Evolutionary conservation across 2,797 vertebrate genomes (phyloP).

Genomic region (Tolypeutes matacus): DNA sequence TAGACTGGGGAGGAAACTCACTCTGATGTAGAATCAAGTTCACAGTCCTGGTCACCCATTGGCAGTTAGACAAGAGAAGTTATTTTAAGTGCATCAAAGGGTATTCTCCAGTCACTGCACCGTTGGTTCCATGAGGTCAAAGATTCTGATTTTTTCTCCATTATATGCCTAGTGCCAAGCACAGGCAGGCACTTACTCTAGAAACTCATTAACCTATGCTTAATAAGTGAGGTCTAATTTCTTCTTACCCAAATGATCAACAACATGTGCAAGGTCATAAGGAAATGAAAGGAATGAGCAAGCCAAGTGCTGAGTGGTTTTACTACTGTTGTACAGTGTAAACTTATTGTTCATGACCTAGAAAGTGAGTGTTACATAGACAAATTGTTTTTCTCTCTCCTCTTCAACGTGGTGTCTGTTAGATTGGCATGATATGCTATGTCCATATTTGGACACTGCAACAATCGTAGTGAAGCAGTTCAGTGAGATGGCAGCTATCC

Average conservation of each 20-base stretch:
- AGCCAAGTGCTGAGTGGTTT: background rate
- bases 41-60: background rate
- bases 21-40: background rate
- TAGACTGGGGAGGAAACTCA: background rate
- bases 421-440: background rate
- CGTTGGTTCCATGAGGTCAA: background rate
- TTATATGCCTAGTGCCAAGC: background rate
- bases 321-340: background rate
- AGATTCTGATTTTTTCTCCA: background rate
- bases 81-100: background rate
- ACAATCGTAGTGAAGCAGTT: background rate
- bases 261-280: background rate
- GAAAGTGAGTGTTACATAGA: background rate
- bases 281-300: background rate
- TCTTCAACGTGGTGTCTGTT: background rate
- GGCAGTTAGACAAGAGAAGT: background rate
- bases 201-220: background rate
- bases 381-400: background rate
- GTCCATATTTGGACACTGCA: fast-evolving
- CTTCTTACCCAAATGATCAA: background rate
- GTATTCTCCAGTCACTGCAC: background rate
- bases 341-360: background rate
- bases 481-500: background rate
- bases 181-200: background rate
- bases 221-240: background rate